Percentiles rank a stretch among this genome's conserved stretches.
Evolutionary conservation across 2,113 vertebrate species (phyloP).

Genomic region (Gallinago undulata): DNA sequence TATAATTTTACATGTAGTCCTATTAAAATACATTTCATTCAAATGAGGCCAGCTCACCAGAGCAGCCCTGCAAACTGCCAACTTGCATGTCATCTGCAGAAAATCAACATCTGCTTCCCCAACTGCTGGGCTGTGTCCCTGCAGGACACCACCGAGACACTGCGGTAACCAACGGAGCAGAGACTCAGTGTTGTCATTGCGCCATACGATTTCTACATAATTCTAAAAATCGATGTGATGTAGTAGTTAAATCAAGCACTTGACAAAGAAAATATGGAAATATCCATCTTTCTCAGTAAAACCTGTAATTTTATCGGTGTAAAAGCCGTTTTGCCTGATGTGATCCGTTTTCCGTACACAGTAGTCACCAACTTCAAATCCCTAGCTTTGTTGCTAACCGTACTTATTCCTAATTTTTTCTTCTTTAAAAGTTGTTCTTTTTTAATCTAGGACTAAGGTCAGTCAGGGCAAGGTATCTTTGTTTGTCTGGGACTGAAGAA

Average conservation of each 20-base stretch:
- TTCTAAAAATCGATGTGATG: not conserved
- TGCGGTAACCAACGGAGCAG: not conserved
- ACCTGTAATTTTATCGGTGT: not conserved
- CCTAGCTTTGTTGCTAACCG: not conserved
- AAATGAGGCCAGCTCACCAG: constrained; percentile 4
- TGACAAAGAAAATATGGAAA: not conserved
- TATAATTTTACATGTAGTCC: not conserved
- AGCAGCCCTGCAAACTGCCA: not conserved
- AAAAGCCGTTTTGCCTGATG: not conserved
- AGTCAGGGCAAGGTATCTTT: not conserved
- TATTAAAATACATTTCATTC: constrained; percentile 10
- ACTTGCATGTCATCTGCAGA: not conserved
- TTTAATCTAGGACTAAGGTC: not conserved
- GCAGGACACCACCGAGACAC: not conserved
- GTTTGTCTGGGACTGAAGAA: not conserved
- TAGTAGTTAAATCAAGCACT: not conserved
- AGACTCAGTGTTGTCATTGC: not conserved
- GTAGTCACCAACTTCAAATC: not conserved
- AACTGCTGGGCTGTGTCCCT: not conserved
- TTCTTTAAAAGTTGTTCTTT: not conserved
- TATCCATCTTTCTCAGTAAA: not conserved
- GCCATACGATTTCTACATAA: not conserved
- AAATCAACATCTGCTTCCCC: constrained; percentile 28
- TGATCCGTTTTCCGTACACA: not conserved
- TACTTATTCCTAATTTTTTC: not conserved